Base-by-base conservation (phyloP, 2,113 vertebrate genomes). In the Anoura caudifer region DNA sequence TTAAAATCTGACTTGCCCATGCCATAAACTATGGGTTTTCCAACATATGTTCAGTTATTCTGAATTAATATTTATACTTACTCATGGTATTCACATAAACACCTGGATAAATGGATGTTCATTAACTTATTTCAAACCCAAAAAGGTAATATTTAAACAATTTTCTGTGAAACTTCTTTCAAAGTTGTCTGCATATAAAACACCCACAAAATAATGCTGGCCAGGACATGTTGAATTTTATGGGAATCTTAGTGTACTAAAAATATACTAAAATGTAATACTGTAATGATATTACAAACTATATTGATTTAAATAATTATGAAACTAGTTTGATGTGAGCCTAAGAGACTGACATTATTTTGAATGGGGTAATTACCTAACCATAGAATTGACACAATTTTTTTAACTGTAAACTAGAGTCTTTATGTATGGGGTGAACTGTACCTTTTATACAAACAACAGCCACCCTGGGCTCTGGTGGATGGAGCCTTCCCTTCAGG, bases 131-230 rank as follows among this genome's bases (percentile, higher is more conserved):
- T 26, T 70, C 26, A 91, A 89, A 38, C 4, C 20, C 81, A 70
- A 59, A 43, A 93, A 43, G 24, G 24, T 56, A 70, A 41, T 63
- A 72, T 31, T 69, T 88, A 86, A 92, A 54, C 10, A 24, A 84
- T 75, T 95, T 88, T 73, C 67, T 89, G 15, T 59, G 87, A 95
- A 95, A 91, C 6, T 73, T 10, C 7, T 67, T 87, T 73, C n/a
- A 65, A 54, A 63, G 47, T 36, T 36, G 52, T 67, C 54, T 87
- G 0, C 20, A 72, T 28, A 81, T 45, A 54, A 33, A 85, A 84
- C 70, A 56, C 2, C 52, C 38, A 88, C 3, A 73, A 73, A 91
- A 73, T 56, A 56, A 70, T 70, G 28, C 2, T 14, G 47, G 1
- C 7, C 65, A 84, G 41, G 43, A 82, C 10, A 85, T 28, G 61